phyloP scores from a whole-genome alignment of 2,797 vertebrate species.

The Danio aesculapii region DNA sequence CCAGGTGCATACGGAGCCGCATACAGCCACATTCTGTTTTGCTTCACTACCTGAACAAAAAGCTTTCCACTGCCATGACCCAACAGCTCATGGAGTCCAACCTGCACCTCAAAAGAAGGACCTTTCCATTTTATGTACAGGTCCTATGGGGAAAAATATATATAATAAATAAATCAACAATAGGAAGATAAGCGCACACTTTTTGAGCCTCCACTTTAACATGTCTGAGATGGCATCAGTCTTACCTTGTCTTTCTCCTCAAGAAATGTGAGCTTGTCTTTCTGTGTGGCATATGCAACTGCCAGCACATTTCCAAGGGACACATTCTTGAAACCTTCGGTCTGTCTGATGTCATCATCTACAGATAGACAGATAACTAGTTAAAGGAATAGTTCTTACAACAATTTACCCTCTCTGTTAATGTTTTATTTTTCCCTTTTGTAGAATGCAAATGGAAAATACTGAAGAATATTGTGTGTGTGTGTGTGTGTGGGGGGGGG shows the following conservation, averaged over 20 bases:
- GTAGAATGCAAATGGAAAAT: no score
- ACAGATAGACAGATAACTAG: neutral
- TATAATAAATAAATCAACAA: slow-evolving; percentile 8
- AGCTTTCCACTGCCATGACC: slow-evolving; percentile 94
- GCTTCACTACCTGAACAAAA: slow-evolving; percentile 84
- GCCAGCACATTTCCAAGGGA: slow-evolving; percentile 91
- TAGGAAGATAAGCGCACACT: neutral
- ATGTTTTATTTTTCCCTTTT: no score
- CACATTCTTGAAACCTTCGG: slow-evolving; percentile 93
- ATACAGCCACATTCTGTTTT: neutral
- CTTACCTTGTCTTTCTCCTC: slow-evolving; percentile 88
- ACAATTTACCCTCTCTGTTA: no score
- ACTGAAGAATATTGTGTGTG: no score
- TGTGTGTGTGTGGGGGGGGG: no score
- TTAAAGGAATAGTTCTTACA: neutral
- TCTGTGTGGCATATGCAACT: slow-evolving; percentile 85
- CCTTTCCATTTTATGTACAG: slow-evolving; percentile 89
- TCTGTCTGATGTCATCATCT: slow-evolving; percentile 93
- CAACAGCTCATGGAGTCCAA: slow-evolving; percentile 91
- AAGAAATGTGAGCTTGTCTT: slow-evolving; percentile 91
- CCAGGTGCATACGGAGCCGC: no score
- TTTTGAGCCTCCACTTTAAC: neutral
- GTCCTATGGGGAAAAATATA: slow-evolving; percentile 79
- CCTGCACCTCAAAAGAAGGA: slow-evolving; percentile 92
- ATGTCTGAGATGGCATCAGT: neutral